Conservation (phyloP, 2,797 vertebrate genomes). For the Acomys russatus region DNA sequence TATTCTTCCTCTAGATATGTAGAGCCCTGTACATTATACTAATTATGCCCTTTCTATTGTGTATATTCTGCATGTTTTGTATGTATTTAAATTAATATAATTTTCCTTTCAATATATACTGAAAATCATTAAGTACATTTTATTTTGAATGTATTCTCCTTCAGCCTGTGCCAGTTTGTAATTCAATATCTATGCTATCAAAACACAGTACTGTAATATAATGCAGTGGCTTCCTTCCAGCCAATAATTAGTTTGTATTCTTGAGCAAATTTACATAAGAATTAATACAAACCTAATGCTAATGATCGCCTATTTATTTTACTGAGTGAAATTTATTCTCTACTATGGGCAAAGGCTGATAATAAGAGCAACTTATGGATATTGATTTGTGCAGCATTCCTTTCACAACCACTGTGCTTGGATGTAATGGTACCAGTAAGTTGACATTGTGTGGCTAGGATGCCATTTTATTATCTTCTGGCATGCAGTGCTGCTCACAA, state of each 20-base stretch:
- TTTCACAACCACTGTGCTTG: not conserved
- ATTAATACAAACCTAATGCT: not conserved
- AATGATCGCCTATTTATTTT: constrained; percentile 14
- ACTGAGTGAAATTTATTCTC: not conserved
- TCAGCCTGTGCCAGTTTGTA: not conserved
- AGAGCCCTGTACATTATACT: not conserved
- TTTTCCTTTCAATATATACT: not conserved
- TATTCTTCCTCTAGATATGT: not conserved
- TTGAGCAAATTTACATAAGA: not conserved
- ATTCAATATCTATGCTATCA: not conserved
- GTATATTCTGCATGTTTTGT: not conserved
- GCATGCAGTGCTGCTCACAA: not conserved
- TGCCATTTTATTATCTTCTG: not conserved
- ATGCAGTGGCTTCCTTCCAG: not conserved
- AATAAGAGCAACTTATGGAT: not conserved
- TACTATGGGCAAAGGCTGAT: not conserved
- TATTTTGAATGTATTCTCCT: not conserved
- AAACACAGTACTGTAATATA: not conserved
- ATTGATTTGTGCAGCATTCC: not conserved
- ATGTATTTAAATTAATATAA: not conserved
- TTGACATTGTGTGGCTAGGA: not conserved
- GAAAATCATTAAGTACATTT: not conserved
- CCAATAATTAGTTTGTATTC: not conserved
- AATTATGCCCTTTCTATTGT: not conserved
- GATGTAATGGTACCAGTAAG: not conserved